phyloP scores from a whole-genome alignment of 2,797 vertebrate species.

The Scolopax rusticola region DNA sequence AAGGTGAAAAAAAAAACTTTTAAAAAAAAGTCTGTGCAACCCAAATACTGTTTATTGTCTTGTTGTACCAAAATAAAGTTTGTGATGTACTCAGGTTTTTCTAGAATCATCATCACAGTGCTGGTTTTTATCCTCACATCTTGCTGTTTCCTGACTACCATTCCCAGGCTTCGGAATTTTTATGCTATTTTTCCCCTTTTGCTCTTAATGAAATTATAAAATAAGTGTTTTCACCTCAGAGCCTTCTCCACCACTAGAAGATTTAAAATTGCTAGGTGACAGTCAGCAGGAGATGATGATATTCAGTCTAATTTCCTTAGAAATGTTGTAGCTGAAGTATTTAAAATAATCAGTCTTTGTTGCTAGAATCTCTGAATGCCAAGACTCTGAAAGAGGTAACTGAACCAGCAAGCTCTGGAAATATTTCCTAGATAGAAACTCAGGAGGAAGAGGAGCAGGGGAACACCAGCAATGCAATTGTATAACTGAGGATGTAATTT shows the following conservation, averaged over 20 bases:
- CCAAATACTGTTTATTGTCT: neutral
- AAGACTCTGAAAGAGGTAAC: neutral
- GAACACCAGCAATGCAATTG: neutral
- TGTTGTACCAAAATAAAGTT: slow-evolving; percentile 16
- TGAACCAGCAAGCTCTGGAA: slow-evolving; percentile 9
- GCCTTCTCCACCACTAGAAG: neutral
- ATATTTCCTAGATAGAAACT: neutral
- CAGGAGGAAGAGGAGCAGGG: neutral
- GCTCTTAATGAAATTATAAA: neutral
- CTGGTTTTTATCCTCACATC: neutral
- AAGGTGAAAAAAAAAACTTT: neutral
- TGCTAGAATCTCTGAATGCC: neutral
- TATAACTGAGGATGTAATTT: neutral
- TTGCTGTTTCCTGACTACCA: neutral
- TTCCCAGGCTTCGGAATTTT: neutral
- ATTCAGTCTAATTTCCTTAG: neutral
- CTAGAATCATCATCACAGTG: neutral
- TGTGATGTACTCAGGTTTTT: neutral
- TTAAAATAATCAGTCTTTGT: slow-evolving; percentile 17
- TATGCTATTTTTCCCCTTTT: neutral
- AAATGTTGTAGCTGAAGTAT: neutral
- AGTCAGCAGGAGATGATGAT: neutral
- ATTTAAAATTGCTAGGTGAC: neutral
- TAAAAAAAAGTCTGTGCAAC: neutral
- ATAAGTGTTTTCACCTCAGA: neutral